Percentiles rank a stretch among this genome's conserved stretches.
Conservation (phyloP, 1,140 invertebrate genomes). For the Drosophila auraria region DNA sequence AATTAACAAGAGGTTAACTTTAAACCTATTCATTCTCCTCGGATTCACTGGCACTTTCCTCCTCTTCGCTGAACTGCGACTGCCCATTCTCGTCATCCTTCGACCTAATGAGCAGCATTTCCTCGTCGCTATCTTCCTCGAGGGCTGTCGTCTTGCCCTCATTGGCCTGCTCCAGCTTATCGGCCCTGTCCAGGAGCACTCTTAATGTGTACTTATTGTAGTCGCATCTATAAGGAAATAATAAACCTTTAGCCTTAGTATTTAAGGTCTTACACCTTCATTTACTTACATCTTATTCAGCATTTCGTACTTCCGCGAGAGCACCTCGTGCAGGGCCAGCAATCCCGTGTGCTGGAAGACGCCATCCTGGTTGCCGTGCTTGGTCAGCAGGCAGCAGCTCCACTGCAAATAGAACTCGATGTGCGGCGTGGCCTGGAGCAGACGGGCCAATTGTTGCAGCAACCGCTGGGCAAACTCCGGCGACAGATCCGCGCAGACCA, state of each 20-base stretch:
- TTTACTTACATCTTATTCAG: constrained; percentile 93
- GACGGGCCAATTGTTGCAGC: constrained; percentile 89
- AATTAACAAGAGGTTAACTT: neutral
- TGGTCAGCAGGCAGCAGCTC: constrained; percentile 89
- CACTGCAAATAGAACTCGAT: constrained; percentile 95
- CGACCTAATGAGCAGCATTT: constrained; percentile 69
- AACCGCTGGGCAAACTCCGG: constrained; percentile 91
- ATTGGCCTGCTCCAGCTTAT: constrained; percentile 69
- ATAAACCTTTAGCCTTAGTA: neutral
- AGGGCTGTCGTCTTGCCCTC: constrained; percentile 1
- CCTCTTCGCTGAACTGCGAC: constrained; percentile 53
- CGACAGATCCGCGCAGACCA: constrained; percentile 90
- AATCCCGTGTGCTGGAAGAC: constrained; percentile 88
- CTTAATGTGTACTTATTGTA: constrained; percentile 92
- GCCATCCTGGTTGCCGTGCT: constrained; percentile 86
- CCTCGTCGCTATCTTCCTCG: constrained; percentile 62
- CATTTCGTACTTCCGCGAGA: constrained; percentile 92
- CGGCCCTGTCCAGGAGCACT: constrained; percentile 87
- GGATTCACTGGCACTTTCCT: constrained; percentile 46
- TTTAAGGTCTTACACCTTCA: no score
- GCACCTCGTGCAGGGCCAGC: constrained; percentile 91
- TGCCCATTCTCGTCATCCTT: constrained; percentile 32
- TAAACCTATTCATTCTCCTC: constrained; percentile 27
- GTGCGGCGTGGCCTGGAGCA: constrained; percentile 92
- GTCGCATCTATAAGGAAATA: constrained; percentile 89